These are phyloP conservation scores for Hippoglossus stenolepis DNA, from an alignment of 2,113 vertebrate genomes.

Conservation along the genomic window DNA sequence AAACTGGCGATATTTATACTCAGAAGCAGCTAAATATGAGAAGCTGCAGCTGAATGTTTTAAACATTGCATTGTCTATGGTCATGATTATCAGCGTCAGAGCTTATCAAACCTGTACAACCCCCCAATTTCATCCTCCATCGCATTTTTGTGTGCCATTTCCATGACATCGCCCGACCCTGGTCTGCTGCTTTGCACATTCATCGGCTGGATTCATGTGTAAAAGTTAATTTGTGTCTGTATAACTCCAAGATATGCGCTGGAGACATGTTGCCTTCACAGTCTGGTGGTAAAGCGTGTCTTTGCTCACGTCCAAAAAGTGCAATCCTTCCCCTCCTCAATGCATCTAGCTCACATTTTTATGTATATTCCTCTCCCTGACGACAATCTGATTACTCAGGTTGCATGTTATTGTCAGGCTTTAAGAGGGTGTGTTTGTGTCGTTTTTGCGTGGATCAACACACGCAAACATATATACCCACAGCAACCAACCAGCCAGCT, in stretches of 20 bases:
- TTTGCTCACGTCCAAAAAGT: constrained; percentile 3
- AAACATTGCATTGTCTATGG: neutral
- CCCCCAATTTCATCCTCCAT: neutral
- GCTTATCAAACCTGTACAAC: neutral
- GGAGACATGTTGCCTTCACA: constrained; percentile 15
- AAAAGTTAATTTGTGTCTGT: constrained; percentile 37
- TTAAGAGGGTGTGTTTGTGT: constrained; percentile 2
- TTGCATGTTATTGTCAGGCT: constrained; percentile 11
- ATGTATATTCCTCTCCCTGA: constrained; percentile 13
- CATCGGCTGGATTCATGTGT: neutral
- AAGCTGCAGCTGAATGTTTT: neutral
- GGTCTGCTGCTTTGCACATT: neutral
- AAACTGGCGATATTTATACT: neutral
- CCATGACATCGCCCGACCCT: neutral
- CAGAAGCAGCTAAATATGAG: neutral
- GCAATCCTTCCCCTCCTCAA: neutral
- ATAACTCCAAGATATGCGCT: constrained; percentile 1
- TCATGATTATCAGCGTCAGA: neutral
- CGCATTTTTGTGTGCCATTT: too few species aligned
- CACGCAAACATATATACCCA: constrained; percentile 5
- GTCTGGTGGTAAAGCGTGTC: neutral
- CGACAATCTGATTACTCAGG: neutral
- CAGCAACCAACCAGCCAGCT: constrained; percentile 10
- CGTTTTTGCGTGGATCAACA: neutral
- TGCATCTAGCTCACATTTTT: neutral